phyloP scores from a whole-genome alignment of 2,797 vertebrate genomes.

The Acomys russatus region DNA sequence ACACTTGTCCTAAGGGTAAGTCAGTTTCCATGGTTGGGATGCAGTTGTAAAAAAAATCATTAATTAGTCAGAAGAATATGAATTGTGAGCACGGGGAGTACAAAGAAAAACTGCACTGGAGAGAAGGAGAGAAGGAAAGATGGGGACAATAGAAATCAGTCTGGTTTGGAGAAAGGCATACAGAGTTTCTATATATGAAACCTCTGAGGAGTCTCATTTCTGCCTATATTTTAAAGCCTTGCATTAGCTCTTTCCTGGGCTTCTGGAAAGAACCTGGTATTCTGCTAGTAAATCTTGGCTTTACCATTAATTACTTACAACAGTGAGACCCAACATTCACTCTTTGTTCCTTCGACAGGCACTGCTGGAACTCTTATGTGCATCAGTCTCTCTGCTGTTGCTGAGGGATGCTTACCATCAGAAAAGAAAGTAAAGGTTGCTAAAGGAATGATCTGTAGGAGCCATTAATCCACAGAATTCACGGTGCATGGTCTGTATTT shows the following conservation, averaged over 20 bases:
- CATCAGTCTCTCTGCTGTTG: background rate
- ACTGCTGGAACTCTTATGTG: background rate
- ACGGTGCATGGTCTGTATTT: slow-evolving; percentile 69
- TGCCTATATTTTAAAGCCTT: background rate
- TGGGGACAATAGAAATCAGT: background rate
- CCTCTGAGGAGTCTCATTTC: background rate
- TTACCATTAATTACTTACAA: background rate
- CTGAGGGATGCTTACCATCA: background rate
- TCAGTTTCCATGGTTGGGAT: background rate
- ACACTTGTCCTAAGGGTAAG: background rate
- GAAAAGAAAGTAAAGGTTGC: slow-evolving; percentile 31
- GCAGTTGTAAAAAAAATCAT: background rate
- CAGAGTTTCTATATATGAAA: background rate
- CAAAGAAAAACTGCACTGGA: background rate
- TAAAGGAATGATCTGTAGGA: slow-evolving; percentile 45
- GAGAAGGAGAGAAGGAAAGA: background rate
- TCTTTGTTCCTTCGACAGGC: slow-evolving; percentile 3
- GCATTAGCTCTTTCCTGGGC: background rate
- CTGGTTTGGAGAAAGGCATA: background rate
- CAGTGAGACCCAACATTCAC: background rate
- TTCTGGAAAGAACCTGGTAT: background rate
- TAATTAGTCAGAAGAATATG: background rate
- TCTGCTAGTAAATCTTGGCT: background rate
- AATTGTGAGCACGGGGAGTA: background rate
- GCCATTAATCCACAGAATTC: slow-evolving; percentile 45